These are phyloP conservation scores for Cheilosia variabilis DNA, from an alignment of 2,888 invertebrate genomes.

Conservation along the genomic window DNA sequence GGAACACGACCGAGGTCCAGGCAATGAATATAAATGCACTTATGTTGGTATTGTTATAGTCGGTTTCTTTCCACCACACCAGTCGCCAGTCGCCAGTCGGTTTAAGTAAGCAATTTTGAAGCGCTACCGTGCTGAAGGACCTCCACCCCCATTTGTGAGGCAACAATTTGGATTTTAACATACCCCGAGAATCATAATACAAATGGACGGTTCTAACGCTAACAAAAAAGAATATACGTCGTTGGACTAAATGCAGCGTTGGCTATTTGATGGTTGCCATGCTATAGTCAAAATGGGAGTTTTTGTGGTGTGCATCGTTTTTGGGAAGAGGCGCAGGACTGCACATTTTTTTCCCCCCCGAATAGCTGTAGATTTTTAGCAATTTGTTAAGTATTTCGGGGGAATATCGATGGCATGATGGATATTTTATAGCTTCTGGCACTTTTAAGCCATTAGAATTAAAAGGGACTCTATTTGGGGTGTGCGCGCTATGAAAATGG, in stretches of 20 bases:
- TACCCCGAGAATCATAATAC: conserved; percentile 60
- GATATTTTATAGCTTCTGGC: conserved; percentile 12
- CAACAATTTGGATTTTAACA: conserved; percentile 65
- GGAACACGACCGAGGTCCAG: conserved; percentile 6
- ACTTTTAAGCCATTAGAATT: conserved; percentile 16
- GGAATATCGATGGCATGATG: conserved; percentile 18
- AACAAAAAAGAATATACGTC: conserved; percentile 9
- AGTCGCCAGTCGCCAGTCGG: conserved; percentile 21
- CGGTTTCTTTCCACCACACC: conserved; percentile 12
- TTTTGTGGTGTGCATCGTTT: conserved; percentile 13
- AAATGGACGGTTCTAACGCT: conserved; percentile 41
- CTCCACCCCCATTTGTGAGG: conserved; percentile 23
- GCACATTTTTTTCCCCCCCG: not conserved
- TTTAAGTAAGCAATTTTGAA: conserved; percentile 64
- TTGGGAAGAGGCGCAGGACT: not conserved
- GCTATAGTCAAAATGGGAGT: conserved; percentile 12
- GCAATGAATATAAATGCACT: conserved; percentile 73
- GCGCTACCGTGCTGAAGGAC: not conserved
- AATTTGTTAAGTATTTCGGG: conserved; percentile 31
- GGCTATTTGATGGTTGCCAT: conserved; percentile 51
- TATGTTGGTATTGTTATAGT: conserved; percentile 45
- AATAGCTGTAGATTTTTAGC: not conserved
- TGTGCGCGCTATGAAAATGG: not conserved
- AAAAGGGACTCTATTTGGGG: not conserved
- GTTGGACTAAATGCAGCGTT: conserved; percentile 58